These are phyloP conservation scores for Stichopus chloronotus DNA, from an alignment of 35 echinoderm and acorn worm genomes.

Conservation along the genomic window DNA sequence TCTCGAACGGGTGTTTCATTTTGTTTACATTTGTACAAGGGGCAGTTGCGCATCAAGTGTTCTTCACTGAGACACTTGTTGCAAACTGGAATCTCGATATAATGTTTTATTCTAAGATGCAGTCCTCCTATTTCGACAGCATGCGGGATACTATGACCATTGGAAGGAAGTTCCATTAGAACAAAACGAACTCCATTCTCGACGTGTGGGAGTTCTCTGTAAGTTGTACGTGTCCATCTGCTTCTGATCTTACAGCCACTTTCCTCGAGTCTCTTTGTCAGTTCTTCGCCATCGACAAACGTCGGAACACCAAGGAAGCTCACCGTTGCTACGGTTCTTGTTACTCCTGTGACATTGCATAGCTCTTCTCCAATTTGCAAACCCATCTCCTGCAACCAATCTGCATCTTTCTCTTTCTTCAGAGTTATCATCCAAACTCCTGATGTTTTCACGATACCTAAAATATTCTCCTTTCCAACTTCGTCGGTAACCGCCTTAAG, in stretches of 20 bases:
- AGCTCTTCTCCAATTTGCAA: background rate
- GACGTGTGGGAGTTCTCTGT: background rate
- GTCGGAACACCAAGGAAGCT: background rate
- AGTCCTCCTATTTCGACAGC: background rate
- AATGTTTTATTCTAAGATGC: conserved; percentile 11
- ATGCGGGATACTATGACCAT: background rate
- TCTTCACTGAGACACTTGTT: background rate
- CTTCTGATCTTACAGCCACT: background rate
- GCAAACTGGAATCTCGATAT: background rate
- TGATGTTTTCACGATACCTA: background rate
- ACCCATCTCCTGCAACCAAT: background rate
- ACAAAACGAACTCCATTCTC: conserved; percentile 5
- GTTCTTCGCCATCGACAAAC: background rate
- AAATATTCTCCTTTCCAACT: background rate
- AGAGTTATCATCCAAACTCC: background rate
- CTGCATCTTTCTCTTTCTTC: background rate
- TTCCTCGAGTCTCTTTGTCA: background rate
- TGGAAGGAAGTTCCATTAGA: background rate
- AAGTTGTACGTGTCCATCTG: conserved; percentile 20
- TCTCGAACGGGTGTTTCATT: background rate
- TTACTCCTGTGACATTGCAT: background rate
- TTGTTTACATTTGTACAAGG: background rate
- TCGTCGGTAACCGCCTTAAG: background rate
- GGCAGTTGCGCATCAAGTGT: conserved; percentile 4
- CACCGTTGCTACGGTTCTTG: background rate